phyloP scores from a whole-genome alignment of 1,140 invertebrate species.

The Micrasema longulum region DNA sequence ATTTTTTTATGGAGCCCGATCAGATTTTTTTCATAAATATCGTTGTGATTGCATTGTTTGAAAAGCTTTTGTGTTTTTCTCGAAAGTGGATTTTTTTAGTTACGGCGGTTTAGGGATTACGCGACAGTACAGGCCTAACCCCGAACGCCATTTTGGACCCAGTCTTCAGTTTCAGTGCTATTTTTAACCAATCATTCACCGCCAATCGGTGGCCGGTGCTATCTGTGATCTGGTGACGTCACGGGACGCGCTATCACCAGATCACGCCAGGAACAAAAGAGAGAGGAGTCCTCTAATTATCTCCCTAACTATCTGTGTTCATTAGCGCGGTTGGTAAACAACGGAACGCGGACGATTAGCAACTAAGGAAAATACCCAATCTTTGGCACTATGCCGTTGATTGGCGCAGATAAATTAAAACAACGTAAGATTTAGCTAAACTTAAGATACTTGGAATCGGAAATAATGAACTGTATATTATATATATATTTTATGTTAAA shows the following conservation, averaged over 20 bases:
- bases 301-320: constrained; percentile 24
- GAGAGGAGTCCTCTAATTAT: constrained; percentile 27
- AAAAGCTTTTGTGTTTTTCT: too few relatives aligned
- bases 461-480: too few relatives aligned
- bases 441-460: too few relatives aligned
- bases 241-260: constrained; percentile 23
- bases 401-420: too few relatives aligned
- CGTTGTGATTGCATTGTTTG: too few relatives aligned
- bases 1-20: too few relatives aligned
- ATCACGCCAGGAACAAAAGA: constrained; percentile 29
- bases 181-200: constrained; percentile 30
- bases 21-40: too few relatives aligned
- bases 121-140: too few relatives aligned
- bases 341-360: not conserved
- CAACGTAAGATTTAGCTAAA: too few relatives aligned
- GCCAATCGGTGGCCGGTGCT: constrained; percentile 11
- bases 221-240: constrained; percentile 27
- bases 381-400: not conserved
- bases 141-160: not conserved
- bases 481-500: too few relatives aligned
- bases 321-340: constrained; percentile 28
- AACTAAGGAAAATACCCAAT: not conserved
- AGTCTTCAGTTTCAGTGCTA: not conserved
- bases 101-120: too few relatives aligned
- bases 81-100: too few relatives aligned